Percentiles rank a stretch among this genome's conserved stretches.
Evolutionary conservation across 2,113 vertebrate species (phyloP).

Genomic region (Petromus typicus): DNA sequence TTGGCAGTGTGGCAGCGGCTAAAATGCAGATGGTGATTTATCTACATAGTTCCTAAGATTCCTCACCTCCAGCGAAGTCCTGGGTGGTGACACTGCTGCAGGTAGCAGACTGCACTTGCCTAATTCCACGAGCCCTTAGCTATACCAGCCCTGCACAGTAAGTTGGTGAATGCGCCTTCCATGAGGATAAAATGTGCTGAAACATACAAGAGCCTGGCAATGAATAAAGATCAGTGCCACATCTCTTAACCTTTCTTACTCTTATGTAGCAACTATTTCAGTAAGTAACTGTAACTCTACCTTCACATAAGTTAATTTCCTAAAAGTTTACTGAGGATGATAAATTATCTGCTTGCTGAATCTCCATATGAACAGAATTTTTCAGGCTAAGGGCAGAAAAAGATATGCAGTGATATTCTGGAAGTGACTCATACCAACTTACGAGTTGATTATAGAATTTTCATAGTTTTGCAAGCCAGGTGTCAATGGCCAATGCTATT

Average conservation of each 20-base stretch:
- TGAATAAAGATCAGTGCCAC: not conserved
- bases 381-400: not conserved
- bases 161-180: not conserved
- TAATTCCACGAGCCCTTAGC: not conserved
- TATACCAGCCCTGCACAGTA: not conserved
- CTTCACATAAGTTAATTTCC: not conserved
- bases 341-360: not conserved
- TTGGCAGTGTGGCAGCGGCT: no score
- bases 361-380: not conserved
- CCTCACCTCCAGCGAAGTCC: not conserved
- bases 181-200: not conserved
- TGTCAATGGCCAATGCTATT: no score
- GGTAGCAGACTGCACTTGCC: not conserved
- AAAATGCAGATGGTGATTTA: not conserved
- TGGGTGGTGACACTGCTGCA: not conserved
- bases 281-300: not conserved
- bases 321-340: not conserved
- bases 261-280: not conserved
- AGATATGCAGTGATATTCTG: not conserved
- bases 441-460: no score
- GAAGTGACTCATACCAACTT: not conserved
- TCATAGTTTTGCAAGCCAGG: no score
- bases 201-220: not conserved
- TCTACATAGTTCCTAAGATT: not conserved
- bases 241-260: not conserved